phyloP scores from a whole-genome alignment of 2,888 invertebrate species.

The Nesidiocoris tenuis region DNA sequence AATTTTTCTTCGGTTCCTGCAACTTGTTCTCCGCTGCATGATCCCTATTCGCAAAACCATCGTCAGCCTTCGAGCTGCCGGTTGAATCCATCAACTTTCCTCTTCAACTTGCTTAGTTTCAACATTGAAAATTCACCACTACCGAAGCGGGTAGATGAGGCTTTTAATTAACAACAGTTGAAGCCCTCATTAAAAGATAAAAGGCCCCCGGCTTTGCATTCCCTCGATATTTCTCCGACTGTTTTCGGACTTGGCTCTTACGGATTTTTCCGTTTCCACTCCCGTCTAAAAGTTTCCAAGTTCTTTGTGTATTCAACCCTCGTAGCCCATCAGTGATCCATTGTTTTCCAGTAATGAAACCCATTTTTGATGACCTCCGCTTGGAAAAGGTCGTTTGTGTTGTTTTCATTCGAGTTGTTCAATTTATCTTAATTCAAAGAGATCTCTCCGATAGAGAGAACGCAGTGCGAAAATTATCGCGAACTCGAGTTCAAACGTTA shows the following conservation, averaged over 20 bases:
- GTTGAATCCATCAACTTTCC: too few relatives aligned
- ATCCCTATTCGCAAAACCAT: too few relatives aligned
- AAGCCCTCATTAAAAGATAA: background rate
- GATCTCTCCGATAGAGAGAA: too few relatives aligned
- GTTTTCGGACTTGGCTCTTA: background rate
- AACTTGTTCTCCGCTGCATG: too few relatives aligned
- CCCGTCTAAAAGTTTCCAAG: background rate
- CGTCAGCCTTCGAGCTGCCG: too few relatives aligned
- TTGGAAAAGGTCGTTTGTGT: background rate
- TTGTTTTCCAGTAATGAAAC: background rate
- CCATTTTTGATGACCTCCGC: background rate
- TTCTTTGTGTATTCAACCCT: background rate
- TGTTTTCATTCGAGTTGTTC: background rate
- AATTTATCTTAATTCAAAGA: too few relatives aligned
- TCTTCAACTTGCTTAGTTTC: background rate
- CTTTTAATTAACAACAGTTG: background rate
- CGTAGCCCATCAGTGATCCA: too few relatives aligned
- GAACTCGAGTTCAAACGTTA: too few relatives aligned
- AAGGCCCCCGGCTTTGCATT: background rate
- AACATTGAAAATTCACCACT: background rate
- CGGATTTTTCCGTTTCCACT: background rate
- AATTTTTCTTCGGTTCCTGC: too few relatives aligned
- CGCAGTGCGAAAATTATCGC: too few relatives aligned
- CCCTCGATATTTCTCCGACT: background rate
- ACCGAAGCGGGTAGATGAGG: background rate